Evolutionary conservation across 1,140 invertebrate species (phyloP).

Genomic region (Calycopis cecrops): DNA sequence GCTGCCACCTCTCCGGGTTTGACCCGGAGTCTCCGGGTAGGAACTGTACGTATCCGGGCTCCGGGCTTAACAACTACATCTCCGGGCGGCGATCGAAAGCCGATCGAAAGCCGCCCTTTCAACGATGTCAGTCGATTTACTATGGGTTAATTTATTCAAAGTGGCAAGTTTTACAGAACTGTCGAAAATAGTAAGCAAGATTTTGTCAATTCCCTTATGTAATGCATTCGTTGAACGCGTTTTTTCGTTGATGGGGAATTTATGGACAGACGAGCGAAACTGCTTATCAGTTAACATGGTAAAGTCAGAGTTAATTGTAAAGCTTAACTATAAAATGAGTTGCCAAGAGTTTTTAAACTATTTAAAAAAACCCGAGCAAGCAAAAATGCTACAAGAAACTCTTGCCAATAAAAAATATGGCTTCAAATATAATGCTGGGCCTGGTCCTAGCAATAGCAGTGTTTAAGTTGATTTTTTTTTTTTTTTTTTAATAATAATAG

Average conservation of each 20-base stretch:
- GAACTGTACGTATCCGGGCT: too few relatives aligned
- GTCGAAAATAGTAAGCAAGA: neutral
- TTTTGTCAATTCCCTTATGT: too few relatives aligned
- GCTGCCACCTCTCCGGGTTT: too few relatives aligned
- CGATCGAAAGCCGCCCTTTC: too few relatives aligned
- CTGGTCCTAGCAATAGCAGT: too few relatives aligned
- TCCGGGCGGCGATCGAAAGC: too few relatives aligned
- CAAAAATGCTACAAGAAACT: constrained; percentile 3
- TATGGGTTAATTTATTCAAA: constrained; percentile 5
- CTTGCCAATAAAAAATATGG: neutral
- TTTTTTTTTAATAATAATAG: too few relatives aligned
- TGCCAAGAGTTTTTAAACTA: constrained; percentile 1
- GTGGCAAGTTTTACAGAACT: neutral
- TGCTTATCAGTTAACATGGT: constrained; percentile 9
- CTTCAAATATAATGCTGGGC: neutral
- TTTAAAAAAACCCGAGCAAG: constrained; percentile 9
- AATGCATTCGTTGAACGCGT: constrained; percentile 7
- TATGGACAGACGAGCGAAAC: constrained; percentile 7
- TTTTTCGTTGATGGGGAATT: constrained; percentile 7
- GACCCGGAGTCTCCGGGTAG: too few relatives aligned
- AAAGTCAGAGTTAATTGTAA: neutral
- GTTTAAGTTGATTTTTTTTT: too few relatives aligned
- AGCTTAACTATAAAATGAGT: constrained; percentile 6
- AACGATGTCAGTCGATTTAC: too few relatives aligned
- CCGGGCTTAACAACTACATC: too few relatives aligned